Base-by-base conservation (phyloP, 2,888 invertebrate species). In the Amphipoea oculea region DNA sequence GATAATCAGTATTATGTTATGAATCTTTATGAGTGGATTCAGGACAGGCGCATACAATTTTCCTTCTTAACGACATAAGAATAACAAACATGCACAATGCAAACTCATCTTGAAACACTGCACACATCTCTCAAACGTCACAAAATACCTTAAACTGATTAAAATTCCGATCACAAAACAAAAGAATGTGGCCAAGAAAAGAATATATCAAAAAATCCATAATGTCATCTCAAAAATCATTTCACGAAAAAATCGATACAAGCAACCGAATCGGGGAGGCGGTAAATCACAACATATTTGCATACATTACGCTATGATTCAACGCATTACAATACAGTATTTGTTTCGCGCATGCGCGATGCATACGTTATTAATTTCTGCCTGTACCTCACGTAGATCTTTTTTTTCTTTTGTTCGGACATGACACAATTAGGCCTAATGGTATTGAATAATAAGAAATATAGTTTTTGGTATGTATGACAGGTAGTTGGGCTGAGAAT, bases 311-410 rank as follows among this genome's bases (percentile, higher is more conserved):
- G 89, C 92, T 94, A 94, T 95, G 94, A 95, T 93, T 95, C 94
- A 94, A 92, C 91, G 82, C 90, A 94, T 91, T 90, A 94, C 95
- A 95, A 95, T 95, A 94, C 94, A 91, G 92, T 92, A 92, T 93
- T 92, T 93, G 93, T 93, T 89, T 82, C 90, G 83, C 83, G 88
- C 75, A 85, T 89, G 90, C 89, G 91, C 90, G 85, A 78, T 90
- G 94, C 92, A 94, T 95, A 91, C 89, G 67, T 83, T 88, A 94
- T 93, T 86, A 88, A 86, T 82, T 77, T 78, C 69, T 80, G 77
- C 67, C 83, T 81, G 79, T 81, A 83, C 78, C 65, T 66, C 84
- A 84, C 82, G 87, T 86, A 86, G 63, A 73, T 82, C 62, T 82
- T 78, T 87, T 78, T 77, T 86, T 91, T 89, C 85, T 86, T 87